phyloP scores from a whole-genome alignment of 2,797 vertebrate species.

The Liasis olivaceus region DNA sequence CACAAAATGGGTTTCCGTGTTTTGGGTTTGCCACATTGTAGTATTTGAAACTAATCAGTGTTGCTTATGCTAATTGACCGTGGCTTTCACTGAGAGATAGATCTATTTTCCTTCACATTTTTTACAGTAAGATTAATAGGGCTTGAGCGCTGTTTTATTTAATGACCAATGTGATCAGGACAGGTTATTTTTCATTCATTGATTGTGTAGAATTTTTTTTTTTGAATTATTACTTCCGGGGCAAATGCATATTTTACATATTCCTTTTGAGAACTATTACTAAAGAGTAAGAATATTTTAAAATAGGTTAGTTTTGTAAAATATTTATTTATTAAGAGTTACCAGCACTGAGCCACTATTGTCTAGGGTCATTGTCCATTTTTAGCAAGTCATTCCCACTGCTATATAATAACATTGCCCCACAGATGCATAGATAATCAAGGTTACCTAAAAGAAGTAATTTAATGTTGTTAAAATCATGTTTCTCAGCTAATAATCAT shows the following conservation, averaged over 20 bases:
- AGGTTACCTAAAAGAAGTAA: constrained; percentile 57
- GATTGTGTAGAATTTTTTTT: constrained; percentile 56
- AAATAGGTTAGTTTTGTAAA: constrained; percentile 49
- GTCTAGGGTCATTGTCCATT: constrained; percentile 58
- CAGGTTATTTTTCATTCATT: constrained; percentile 9
- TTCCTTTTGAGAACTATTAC: constrained; percentile 57
- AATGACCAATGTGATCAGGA: constrained; percentile 1
- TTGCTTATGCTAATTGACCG: neutral
- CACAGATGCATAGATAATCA: constrained; percentile 28
- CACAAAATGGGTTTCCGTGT: neutral
- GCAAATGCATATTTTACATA: constrained; percentile 57
- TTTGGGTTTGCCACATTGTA: neutral
- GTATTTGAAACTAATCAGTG: neutral
- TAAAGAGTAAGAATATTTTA: constrained; percentile 49
- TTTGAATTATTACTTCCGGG: constrained; percentile 50
- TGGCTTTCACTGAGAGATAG: neutral
- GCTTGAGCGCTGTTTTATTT: neutral
- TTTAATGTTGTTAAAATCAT: constrained; percentile 55
- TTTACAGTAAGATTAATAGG: neutral
- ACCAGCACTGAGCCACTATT: constrained; percentile 27
- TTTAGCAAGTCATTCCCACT: constrained; percentile 57
- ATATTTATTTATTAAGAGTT: constrained; percentile 55
- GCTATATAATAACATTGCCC: constrained; percentile 59
- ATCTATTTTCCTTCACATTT: neutral
- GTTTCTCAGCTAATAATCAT: neutral